Percentiles rank a stretch among this genome's conserved stretches.
Conservation (phyloP, 1,140 invertebrate species). For the Bombyx mori region ASM3026992v2 NC_085123.1:7650001-7650500, state of each 20-base stretch:
- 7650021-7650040: slow-evolving; percentile 82
- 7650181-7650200: background rate
- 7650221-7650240: too few species aligned
- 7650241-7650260: too few species aligned
- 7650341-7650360: too few species aligned
- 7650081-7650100: slow-evolving; percentile 75
- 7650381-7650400: too few species aligned
- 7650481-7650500: background rate
- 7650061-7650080: slow-evolving; percentile 72
- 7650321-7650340: too few species aligned
- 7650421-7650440: too few species aligned
- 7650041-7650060: slow-evolving; percentile 74
- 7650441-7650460: too few species aligned
- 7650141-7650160: slow-evolving; percentile 3
- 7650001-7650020: slow-evolving; percentile 67
- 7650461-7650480: background rate
- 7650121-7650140: slow-evolving; percentile 56
- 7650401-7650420: too few species aligned
- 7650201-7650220: background rate
- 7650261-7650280: too few species aligned
- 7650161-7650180: background rate
- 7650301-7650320: too few species aligned
- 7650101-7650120: slow-evolving; percentile 77
- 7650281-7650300: too few species aligned
- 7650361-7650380: too few species aligned